These are phyloP conservation scores for Anthophora plumipes DNA, from an alignment of 2,888 invertebrate genomes.

Conservation along the genomic window DNA sequence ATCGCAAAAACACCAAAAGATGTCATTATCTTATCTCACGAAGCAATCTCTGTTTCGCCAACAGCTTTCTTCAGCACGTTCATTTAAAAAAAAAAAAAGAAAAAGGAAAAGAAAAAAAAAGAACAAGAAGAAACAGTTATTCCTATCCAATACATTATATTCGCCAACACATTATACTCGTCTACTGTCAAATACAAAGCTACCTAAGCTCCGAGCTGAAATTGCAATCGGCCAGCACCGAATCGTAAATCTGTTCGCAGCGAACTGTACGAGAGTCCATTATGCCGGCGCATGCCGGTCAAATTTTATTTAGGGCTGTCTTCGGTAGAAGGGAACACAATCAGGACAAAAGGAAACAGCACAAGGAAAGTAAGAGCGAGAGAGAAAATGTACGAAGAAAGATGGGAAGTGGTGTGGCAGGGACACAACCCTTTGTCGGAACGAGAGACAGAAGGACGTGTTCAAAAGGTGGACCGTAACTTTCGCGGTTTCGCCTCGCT, in stretches of 20 bases:
- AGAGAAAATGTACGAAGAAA: no score
- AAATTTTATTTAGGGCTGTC: constrained; percentile 71
- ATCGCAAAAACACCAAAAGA: background rate
- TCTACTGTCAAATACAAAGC: background rate
- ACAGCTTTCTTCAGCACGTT: background rate
- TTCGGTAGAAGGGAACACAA: constrained; percentile 15
- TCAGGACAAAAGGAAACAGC: constrained; percentile 16
- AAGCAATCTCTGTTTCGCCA: background rate
- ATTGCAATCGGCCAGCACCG: constrained; percentile 2
- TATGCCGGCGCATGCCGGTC: constrained; percentile 57
- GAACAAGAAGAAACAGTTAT: background rate
- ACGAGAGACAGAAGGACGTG: constrained; percentile 50
- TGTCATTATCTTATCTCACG: constrained; percentile 1
- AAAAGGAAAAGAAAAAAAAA: background rate
- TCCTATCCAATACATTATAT: background rate
- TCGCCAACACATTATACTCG: background rate
- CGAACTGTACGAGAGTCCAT: constrained; percentile 54
- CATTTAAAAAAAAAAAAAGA: no score
- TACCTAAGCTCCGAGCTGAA: background rate
- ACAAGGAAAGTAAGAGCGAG: background rate
- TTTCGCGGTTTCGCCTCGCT: constrained; percentile 74
- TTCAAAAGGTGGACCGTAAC: constrained; percentile 66
- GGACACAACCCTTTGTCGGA: constrained; percentile 61
- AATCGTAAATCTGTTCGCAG: constrained; percentile 53
- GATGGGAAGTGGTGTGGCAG: constrained; percentile 1